A percentile compares a stretch with the other conserved stretches of the same genome.
Evolutionary conservation across 2,113 vertebrate species (phyloP).

Genomic region (Phrynocephalus versicolor): DNA sequence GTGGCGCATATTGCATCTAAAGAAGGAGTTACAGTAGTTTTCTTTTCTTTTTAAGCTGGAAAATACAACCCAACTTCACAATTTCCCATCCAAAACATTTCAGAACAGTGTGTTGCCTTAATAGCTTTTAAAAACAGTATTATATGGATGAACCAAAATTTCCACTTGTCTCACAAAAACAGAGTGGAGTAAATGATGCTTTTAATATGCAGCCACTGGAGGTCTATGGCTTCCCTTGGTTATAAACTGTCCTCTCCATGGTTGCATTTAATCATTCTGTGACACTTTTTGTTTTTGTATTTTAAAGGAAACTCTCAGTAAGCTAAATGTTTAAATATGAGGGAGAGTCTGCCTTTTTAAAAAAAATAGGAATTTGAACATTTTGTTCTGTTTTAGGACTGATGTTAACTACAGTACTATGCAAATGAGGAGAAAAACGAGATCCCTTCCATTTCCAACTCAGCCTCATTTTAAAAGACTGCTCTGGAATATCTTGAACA

Average conservation of each 20-base stretch:
- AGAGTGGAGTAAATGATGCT: neutral
- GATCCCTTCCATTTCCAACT: neutral
- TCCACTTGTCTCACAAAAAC: neutral
- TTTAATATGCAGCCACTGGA: constrained; percentile 31
- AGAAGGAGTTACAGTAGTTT: too few species aligned
- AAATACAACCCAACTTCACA: neutral
- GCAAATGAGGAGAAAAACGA: neutral
- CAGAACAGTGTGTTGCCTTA: constrained; percentile 19
- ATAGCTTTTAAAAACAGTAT: neutral
- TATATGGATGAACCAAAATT: constrained; percentile 20
- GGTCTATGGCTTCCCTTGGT: constrained; percentile 39
- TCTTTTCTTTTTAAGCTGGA: neutral
- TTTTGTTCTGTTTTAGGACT: neutral
- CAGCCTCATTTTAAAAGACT: neutral
- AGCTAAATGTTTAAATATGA: neutral
- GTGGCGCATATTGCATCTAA: constrained; percentile 1
- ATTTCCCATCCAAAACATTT: neutral
- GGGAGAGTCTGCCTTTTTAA: neutral
- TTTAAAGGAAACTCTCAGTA: constrained; percentile 21
- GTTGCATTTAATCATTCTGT: constrained; percentile 19
- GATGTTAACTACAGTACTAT: neutral
- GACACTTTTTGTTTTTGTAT: constrained; percentile 7
- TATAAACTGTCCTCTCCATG: constrained; percentile 24
- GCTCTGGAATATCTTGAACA: neutral
- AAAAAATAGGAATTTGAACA: neutral